Evolutionary conservation across 2,888 invertebrate genomes (phyloP).

Genomic region (Sinotaia quadrata): DNA sequence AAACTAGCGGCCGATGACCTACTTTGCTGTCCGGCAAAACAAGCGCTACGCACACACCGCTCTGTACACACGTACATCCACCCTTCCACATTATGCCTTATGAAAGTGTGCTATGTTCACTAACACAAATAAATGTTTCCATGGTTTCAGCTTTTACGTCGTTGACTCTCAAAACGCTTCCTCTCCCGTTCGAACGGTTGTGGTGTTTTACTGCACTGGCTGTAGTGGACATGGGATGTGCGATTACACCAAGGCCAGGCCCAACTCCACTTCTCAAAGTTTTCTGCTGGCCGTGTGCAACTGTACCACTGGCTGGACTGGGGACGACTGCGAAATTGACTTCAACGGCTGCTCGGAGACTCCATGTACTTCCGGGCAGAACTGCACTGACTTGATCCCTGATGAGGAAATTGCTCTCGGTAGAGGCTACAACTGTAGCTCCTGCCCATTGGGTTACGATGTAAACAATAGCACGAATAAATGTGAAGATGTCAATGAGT

Average conservation of each 20-base stretch:
- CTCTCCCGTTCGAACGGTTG: slow-evolving; percentile 20
- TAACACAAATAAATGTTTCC: too few relatives aligned
- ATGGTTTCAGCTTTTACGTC: slow-evolving; percentile 11
- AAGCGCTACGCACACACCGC: too few relatives aligned
- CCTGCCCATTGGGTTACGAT: slow-evolving; percentile 25
- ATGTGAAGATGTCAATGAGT: slow-evolving; percentile 19
- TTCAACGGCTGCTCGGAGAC: slow-evolving; percentile 38
- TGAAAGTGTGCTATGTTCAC: too few relatives aligned
- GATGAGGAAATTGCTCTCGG: slow-evolving; percentile 13
- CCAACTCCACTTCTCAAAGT: neutral
- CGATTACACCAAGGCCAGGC: slow-evolving; percentile 27
- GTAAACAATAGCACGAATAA: slow-evolving; percentile 12
- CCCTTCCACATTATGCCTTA: too few relatives aligned
- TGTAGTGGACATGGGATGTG: slow-evolving; percentile 40
- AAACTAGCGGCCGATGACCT: too few relatives aligned
- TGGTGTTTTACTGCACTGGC: slow-evolving; percentile 38
- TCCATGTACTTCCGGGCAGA: slow-evolving; percentile 35
- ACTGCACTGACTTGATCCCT: slow-evolving; percentile 37
- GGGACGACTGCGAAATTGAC: slow-evolving; percentile 27
- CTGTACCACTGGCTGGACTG: slow-evolving; percentile 38
- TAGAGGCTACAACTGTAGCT: slow-evolving; percentile 21
- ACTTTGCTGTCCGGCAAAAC: too few relatives aligned
- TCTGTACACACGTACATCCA: too few relatives aligned
- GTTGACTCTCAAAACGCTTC: slow-evolving; percentile 13
- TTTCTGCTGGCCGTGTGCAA: slow-evolving; percentile 32